Evolutionary conservation across 1,140 invertebrate genomes (phyloP), one percentile per base, ranked within the genome.

Genomic region (Papilio machaon): DNA sequence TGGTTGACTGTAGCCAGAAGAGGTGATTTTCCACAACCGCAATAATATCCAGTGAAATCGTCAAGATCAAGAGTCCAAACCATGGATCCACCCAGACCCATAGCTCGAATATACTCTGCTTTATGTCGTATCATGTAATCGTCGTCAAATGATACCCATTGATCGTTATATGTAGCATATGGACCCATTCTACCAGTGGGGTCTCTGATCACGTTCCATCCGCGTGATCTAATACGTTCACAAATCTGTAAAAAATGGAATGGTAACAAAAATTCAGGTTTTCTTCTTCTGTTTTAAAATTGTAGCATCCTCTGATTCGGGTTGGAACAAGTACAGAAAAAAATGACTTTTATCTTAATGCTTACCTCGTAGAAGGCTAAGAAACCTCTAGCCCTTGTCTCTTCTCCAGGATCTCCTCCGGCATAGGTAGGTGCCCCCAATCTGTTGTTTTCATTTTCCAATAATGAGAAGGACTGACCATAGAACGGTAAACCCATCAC

Each of bases 141-240:
- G 92, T 98, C 97, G 89, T 98, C 98, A 86, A 97, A 98, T 1
- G 97, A 97, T 0, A 98, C 97, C 98, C 97, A 98, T 88, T 98
- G 97, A 89, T 97, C 97, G 43, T 96, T 95, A 1, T 95, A 90
- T 75, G 96, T 96, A 0, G 97, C 97, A 91, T 97, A 97, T 0
- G 97, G 97, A 8, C 97, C 97, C 89, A 98, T 97, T 52, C 96
- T 93, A 35, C 96, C 96, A 58, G 95, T 95, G 0, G 95, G 91
- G 85, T 98, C 97, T 64, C 96, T 95, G 0, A 96, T 95, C 2
- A 97, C 95, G 74, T 95, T 95, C 97, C 97, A 98, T 2, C 96
- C 95, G 81, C 95, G 94, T 2, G 95, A 95, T 83, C 95, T 95
- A 17, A 97, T 95, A 54, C 96, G 95, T n/a, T 96, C 95, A 85